Conservation (phyloP, 2,113 vertebrate species). For the Embiotoca jacksoni region DNA sequence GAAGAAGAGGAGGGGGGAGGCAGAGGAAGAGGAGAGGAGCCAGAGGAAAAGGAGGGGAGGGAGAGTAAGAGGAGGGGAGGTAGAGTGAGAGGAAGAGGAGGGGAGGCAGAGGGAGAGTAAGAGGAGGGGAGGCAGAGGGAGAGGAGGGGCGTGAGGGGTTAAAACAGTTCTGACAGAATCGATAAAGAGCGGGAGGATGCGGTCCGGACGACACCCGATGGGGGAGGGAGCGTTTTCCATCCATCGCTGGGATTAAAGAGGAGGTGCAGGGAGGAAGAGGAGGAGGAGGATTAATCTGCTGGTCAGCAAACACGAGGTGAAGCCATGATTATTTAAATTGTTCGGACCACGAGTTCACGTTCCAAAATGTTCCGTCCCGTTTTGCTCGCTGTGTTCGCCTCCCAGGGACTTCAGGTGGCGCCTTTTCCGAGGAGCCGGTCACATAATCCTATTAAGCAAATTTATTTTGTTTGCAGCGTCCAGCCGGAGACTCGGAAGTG, state of each 20-base stretch:
- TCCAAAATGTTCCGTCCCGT: background rate
- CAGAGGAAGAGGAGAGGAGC: background rate
- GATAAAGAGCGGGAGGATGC: background rate
- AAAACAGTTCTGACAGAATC: background rate
- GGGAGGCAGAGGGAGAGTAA: background rate
- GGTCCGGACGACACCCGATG: background rate
- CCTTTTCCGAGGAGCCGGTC: background rate
- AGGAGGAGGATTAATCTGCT: conserved; percentile 26
- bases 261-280: background rate
- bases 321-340: conserved; percentile 3
- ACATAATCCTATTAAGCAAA: conserved; percentile 4
- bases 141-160: background rate
- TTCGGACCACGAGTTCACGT: background rate
- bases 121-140: background rate
- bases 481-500: background rate
- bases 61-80: background rate
- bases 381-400: background rate
- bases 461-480: background rate
- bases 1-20: background rate
- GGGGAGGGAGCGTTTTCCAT: background rate
- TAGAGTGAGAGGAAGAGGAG: too few relatives aligned
- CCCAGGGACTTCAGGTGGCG: background rate
- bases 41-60: background rate
- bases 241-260: conserved; percentile 19
- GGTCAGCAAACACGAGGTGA: conserved; percentile 39